Percentiles rank a stretch among this genome's conserved stretches.
These are phyloP conservation scores for Heliopora coerulea DNA, from an alignment of 92 coral and sea anemone species.

Conservation along the genomic window DNA sequence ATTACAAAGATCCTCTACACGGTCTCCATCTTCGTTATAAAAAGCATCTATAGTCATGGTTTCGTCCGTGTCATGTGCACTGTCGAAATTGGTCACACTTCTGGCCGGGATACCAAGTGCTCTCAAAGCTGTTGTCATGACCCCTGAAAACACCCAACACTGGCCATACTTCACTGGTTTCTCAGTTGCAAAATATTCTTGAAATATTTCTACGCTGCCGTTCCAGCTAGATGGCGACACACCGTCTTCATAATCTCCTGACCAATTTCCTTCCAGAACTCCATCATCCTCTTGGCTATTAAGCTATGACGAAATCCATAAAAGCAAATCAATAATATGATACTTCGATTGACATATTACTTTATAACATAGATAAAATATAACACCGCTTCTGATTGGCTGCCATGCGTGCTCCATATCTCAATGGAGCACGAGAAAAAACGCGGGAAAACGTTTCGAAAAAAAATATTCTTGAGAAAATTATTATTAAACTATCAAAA, in stretches of 20 bases:
- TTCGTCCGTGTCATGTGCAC: conserved; percentile 60
- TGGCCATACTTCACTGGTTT: conserved; percentile 50
- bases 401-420: no score
- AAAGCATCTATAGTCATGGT: conserved; percentile 60
- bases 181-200: conserved; percentile 9
- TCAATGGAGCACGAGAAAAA: no score
- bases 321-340: not conserved
- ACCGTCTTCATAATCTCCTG: conserved; percentile 36
- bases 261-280: conserved; percentile 44
- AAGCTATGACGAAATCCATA: conserved; percentile 1
- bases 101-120: conserved; percentile 69
- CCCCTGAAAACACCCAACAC: conserved; percentile 53
- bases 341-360: no score
- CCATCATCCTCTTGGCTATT: conserved; percentile 42
- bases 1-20: not conserved
- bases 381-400: no score
- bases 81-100: conserved; percentile 64
- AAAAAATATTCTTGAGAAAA: no score
- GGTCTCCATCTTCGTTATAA: conserved; percentile 49
- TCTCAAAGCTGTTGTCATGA: conserved; percentile 56
- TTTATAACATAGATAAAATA: no score
- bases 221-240: conserved; percentile 26
- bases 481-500: no score
- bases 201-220: conserved; percentile 41
- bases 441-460: no score